Percentiles rank a stretch among this genome's conserved stretches.
Conservation (phyloP, 2,797 vertebrate genomes). For the Anabacerthia variegaticeps region DNA sequence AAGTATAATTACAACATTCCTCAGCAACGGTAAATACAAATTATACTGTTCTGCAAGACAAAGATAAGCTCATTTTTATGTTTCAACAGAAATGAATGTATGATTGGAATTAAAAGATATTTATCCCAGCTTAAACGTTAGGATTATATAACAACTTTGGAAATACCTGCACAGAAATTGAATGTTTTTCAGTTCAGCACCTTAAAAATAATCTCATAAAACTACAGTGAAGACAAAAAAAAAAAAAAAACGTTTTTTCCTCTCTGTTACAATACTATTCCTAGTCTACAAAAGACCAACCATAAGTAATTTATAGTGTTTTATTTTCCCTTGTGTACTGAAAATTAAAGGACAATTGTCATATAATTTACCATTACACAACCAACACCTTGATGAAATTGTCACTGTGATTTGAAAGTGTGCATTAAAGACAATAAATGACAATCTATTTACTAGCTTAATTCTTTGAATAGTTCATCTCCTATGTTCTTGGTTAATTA, state of each 20-base stretch:
- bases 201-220: not conserved
- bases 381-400: not conserved
- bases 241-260: not conserved
- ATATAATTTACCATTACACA: not conserved
- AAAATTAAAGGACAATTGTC: not conserved
- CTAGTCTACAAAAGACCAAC: not conserved
- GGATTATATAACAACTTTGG: not conserved
- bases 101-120: constrained; percentile 43
- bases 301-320: not conserved
- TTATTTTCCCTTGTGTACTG: not conserved
- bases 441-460: constrained; percentile 50
- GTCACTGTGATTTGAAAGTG: constrained; percentile 10
- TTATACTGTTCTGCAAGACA: constrained; percentile 67
- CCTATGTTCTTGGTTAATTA: constrained; percentile 62
- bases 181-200: not conserved
- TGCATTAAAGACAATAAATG: constrained; percentile 57
- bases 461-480: constrained; percentile 69
- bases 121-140: constrained; percentile 14
- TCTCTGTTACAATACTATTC: not conserved
- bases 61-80: constrained; percentile 70
- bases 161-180: not conserved
- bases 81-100: constrained; percentile 53
- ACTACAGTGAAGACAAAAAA: not conserved
- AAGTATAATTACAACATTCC: constrained; percentile 52
- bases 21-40: constrained; percentile 65